Conservation (phyloP, 2,888 invertebrate species). For the Pardosa pseudoannulata region DNA sequence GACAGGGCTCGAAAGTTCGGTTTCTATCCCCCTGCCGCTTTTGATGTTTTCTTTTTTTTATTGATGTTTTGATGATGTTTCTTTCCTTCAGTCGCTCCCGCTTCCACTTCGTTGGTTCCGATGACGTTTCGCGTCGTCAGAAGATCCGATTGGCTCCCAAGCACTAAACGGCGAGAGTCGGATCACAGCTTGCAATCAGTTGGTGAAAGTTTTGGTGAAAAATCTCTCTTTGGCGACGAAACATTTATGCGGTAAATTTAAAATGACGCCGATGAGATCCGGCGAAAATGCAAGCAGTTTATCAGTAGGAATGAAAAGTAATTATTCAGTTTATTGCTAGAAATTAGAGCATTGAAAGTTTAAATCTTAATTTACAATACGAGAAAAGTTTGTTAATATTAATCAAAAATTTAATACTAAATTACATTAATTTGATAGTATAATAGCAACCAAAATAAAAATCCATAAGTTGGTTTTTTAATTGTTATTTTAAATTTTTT, state of each 20-base stretch:
- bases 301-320: too few species aligned
- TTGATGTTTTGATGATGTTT: constrained; percentile 69
- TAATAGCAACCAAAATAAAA: too few species aligned
- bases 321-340: too few species aligned
- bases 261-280: neutral
- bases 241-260: too few species aligned
- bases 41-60: constrained; percentile 40
- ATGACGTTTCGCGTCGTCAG: constrained; percentile 49
- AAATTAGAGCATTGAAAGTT: too few species aligned
- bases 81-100: constrained; percentile 22
- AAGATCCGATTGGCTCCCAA: constrained; percentile 43
- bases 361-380: too few species aligned
- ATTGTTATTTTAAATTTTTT: too few species aligned
- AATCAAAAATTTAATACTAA: too few species aligned
- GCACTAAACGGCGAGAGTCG: constrained; percentile 21
- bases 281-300: too few species aligned
- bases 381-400: too few species aligned
- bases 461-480: too few species aligned
- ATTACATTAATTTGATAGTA: too few species aligned
- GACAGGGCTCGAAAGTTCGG: constrained; percentile 55
- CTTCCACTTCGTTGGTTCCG: constrained; percentile 50
- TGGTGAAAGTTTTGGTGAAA: constrained; percentile 18
- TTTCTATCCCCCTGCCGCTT: constrained; percentile 45
- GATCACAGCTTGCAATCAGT: neutral
- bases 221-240: neutral